Evolutionary conservation across 2,113 vertebrate species (phyloP).

Genomic region (Lonchura striata): DNA sequence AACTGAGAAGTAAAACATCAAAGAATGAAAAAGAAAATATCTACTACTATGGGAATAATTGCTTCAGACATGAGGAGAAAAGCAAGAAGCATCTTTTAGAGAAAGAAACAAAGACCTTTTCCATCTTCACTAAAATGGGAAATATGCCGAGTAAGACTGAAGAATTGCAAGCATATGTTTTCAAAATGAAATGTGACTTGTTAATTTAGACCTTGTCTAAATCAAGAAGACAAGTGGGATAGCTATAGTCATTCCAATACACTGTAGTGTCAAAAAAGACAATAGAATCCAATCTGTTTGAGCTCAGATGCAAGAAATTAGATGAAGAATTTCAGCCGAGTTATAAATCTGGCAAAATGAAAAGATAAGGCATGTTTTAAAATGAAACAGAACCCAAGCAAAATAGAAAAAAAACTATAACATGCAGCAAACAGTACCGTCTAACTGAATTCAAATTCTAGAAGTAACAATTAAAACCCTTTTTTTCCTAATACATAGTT

Average conservation of each 20-base stretch:
- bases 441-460: background rate
- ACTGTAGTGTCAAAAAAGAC: slow-evolving; percentile 39
- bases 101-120: slow-evolving; percentile 49
- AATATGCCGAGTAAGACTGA: slow-evolving; percentile 35
- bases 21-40: slow-evolving; percentile 31
- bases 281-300: slow-evolving; percentile 36
- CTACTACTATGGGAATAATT: slow-evolving; percentile 25
- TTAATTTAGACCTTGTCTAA: slow-evolving; percentile 66
- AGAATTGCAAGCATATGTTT: slow-evolving; percentile 70
- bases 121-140: slow-evolving; percentile 26
- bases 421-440: background rate
- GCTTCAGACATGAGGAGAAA: slow-evolving; percentile 42
- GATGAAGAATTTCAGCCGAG: slow-evolving; percentile 49
- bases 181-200: slow-evolving; percentile 64
- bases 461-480: background rate
- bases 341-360: slow-evolving; percentile 47
- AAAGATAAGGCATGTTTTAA: slow-evolving; percentile 15
- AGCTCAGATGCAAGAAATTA: slow-evolving; percentile 45
- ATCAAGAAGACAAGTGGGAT: slow-evolving; percentile 41
- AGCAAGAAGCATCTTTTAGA: slow-evolving; percentile 16
- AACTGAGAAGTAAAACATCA: slow-evolving; percentile 43
- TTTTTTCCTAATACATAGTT: background rate
- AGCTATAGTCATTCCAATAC: slow-evolving; percentile 57
- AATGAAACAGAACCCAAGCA: background rate
- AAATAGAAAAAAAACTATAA: background rate